Evolutionary conservation across 2,797 vertebrate genomes (phyloP), one percentile per base, ranked within the genome.

Genomic region (Macrochelys suwanniensis): DNA sequence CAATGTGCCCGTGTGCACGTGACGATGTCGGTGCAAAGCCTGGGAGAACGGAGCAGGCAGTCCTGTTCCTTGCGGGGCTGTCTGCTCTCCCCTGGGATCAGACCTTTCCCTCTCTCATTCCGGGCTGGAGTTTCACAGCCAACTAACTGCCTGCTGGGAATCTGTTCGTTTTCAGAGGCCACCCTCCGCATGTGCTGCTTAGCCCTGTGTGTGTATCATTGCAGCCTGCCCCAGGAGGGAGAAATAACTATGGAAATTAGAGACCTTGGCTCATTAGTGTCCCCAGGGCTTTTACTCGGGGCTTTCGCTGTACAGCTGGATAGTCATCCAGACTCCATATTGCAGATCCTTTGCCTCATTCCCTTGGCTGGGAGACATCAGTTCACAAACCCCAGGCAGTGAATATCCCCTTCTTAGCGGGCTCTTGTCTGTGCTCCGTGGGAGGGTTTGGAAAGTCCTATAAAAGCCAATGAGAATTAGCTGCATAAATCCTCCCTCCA

Each of bases 121-220:
- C 19, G 56, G n/a, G 76, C 80, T 92, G 93, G 77, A 26, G 57
- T 83, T 81, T 68, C 88, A 80, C 90, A 49, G 81, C 21, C 16
- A 88, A 71, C 85, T 16, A 88, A 61, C 85, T 95, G 90, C 78
- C 85, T 96, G 90, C 74, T 25, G 71, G 84, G 82, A 90, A 61
- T 74, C 85, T 78, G 80, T 82, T 19, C 15, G 54, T 79, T 54
- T 85, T 80, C 80, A n/a, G 0, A 4, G 78, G 51, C 31, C 47
- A 59, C 89, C 84, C 78, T 54, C 90, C 37, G 78, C 82, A 78
- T 26, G 85, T 65, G 78, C 68, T 86, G 88, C 78, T 59, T 28
- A 53, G 74, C 11, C 8, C 49, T 89, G 33, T 51, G 0, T 80
- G 37, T 3, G 1, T 37, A 37, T 23, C 21, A 71, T 23, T 21